Conservation (phyloP, 1,140 invertebrate genomes). For the Plodia interpunctella region DNA sequence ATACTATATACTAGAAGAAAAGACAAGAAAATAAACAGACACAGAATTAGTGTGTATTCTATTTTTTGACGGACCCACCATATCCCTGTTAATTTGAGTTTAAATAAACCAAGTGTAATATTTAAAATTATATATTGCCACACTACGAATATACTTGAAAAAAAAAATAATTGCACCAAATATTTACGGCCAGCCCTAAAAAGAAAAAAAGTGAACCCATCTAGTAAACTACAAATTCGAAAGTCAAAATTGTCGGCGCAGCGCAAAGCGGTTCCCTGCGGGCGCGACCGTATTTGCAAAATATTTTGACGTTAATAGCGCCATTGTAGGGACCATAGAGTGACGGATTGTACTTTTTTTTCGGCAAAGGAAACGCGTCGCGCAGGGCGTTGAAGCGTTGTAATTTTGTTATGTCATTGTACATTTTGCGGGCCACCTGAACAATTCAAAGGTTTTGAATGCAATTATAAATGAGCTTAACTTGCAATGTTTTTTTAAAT, state of each 20-base stretch:
- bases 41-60: no score
- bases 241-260: neutral
- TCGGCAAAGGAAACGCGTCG: neutral
- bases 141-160: no score
- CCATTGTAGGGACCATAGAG: constrained; percentile 3
- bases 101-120: no score
- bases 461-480: neutral
- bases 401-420: constrained; percentile 7
- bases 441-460: neutral
- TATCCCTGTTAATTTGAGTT: no score
- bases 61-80: no score
- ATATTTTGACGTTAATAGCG: constrained; percentile 5
- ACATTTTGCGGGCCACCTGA: neutral
- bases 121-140: no score
- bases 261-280: neutral
- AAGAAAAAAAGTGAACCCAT: neutral
- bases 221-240: constrained; percentile 7
- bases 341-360: constrained; percentile 3
- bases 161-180: neutral
- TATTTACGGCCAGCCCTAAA: neutral
- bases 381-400: constrained; percentile 2
- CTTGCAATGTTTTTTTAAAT: neutral
- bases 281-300: neutral
- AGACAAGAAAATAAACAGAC: no score
- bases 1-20: no score